Base-by-base conservation (phyloP, 1,140 invertebrate genomes). In the Drosophila ogumai region DNA sequence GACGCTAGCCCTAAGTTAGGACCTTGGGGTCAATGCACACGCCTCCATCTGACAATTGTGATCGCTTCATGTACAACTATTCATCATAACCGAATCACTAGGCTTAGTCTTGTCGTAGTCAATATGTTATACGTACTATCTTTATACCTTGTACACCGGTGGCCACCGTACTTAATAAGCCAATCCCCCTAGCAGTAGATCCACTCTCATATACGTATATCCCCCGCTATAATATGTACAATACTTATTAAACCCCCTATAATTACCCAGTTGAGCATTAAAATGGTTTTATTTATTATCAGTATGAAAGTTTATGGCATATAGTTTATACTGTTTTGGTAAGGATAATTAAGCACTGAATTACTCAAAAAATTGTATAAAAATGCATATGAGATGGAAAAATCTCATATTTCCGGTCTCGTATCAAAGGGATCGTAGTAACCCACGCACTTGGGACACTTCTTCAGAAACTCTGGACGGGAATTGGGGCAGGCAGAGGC, bases 31-130 rank as follows among this genome's bases (percentile, higher is more conserved):
- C 68, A 72, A 68, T 47, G 56, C 49, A 44, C 65, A 61, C 75
- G 82, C 79, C 84, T 88, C 66, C 75, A 88, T 84, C 67, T 71
- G 78, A 74, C 67, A 80, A 87, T 88, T 87, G 84, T 87, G 84
- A 87, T 87, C 76, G 79, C 66, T 79, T 63, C 79, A 87, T 82
- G 82, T 87, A 86, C 82, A 87, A 87, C 58, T 79, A 50, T 54
- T 60, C 67, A 64, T 61, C 69, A 56, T 69, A 71, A 50, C 63
- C 61, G 57, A 77, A 82, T 36, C 22, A 28, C 17, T 44, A 69
- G 67, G 50, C 61, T 71, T 73, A 78, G 61, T 75, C 63, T 64
- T 77, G 57, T 64, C 47, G 25, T 86, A 79, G 75, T 77, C 74
- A 58, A 75, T 41, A 75, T 38, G 32, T 40, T 41, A 49, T 17